phyloP scores from a whole-genome alignment of 2,888 invertebrate species.

The Catocala fraxini region DNA sequence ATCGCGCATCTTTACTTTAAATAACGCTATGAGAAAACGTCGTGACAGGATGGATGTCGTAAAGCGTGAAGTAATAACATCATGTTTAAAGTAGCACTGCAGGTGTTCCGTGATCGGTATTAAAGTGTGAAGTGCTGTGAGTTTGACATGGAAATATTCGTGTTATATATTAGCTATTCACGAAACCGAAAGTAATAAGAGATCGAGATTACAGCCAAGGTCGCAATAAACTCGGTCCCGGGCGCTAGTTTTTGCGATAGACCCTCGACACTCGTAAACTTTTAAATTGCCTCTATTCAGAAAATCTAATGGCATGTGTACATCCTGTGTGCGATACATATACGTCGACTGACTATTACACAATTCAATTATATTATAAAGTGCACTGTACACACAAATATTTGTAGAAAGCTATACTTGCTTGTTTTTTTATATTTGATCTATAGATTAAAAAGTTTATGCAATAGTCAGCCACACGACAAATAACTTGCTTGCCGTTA shows the following conservation, averaged over 20 bases:
- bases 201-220: conserved; percentile 33
- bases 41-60: background rate
- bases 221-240: conserved; percentile 21
- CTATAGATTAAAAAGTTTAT: too few species aligned
- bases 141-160: conserved; percentile 1
- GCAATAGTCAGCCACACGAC: too few species aligned
- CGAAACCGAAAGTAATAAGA: conserved; percentile 12
- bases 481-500: too few species aligned
- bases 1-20: too few species aligned
- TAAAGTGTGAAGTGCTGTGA: background rate
- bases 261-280: conserved; percentile 28
- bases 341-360: too few species aligned
- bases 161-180: conserved; percentile 5
- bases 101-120: background rate
- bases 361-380: too few species aligned
- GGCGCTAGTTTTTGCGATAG: conserved; percentile 28
- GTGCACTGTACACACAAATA: too few species aligned
- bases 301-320: conserved; percentile 9
- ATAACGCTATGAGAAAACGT: too few species aligned
- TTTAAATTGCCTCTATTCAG: conserved; percentile 24
- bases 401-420: too few species aligned
- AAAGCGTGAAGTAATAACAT: background rate
- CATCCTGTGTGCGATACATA: too few species aligned
- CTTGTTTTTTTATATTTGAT: too few species aligned
- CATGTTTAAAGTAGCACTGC: too few species aligned